Evolutionary conservation across 92 coral and sea anemone species (phyloP), one percentile per base, ranked within the genome.

Genomic region (Siderastrea siderea): DNA sequence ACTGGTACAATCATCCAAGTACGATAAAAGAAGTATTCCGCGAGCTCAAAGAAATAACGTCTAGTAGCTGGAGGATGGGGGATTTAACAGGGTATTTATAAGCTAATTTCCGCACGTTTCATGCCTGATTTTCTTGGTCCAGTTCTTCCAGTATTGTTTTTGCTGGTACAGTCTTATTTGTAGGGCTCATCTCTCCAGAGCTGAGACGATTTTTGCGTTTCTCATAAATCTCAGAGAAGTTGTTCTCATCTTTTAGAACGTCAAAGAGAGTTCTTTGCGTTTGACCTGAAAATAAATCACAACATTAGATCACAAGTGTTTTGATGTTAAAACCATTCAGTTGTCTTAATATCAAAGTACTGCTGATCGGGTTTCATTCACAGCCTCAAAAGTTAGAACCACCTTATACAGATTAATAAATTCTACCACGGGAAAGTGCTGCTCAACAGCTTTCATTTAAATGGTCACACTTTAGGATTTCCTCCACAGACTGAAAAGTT

Each of bases 241-340:
- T 79, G 45, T 79, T 79, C 14, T 79, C 84, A 64, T 79, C 84
- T 17, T 61, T 64, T 12, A 79, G 60, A 49, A 79, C 73, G 8
- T 79, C 84, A 52, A 79, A 79, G 26, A 79, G 73, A 3, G 84
- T 79, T 79, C 74, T 64, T 52, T 73, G 43, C 26, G 81, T 15
- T 77, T 58, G 81, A 44, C 72, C 84, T 79, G 72, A 47, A 79
- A 64, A 48, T 9, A 12, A 65, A 13, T 6, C 11, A 62, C 6
- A 63, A 38, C 3, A 5, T 15, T 44, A 26, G 38, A 26, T 26
- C 38, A 26, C 38, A 26, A 26, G 38, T 26, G 38, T 26, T 26
- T 26, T 26, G 38, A 26, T 26, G 38, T 26, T 26, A 26, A 26
- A 26, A 26, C 38, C 38, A 26, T 26, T 26, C 38, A 26, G 38